phyloP scores from a whole-genome alignment of 2,888 invertebrate genomes.

The Dinocampus coccinellae region DNA sequence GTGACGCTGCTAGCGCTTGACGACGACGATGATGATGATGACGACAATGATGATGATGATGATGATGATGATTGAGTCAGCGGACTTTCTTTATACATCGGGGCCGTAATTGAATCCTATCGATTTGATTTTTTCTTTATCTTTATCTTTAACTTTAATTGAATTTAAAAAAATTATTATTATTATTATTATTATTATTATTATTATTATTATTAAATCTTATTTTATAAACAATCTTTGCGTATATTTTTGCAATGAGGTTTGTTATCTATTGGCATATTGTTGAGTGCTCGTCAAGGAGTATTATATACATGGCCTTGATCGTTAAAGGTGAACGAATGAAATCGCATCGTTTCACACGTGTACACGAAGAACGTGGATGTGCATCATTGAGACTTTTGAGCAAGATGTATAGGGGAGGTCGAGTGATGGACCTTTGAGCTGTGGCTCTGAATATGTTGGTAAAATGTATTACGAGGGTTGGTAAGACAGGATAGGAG shows the following conservation, averaged over 20 bases:
- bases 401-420: conserved; percentile 38
- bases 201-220: neutral
- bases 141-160: conserved; percentile 30
- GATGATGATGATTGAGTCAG: conserved; percentile 48
- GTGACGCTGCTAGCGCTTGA: conserved; percentile 45
- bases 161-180: conserved; percentile 11
- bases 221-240: neutral
- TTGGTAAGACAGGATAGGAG: neutral
- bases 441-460: neutral
- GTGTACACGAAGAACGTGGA: too few species aligned
- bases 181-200: neutral
- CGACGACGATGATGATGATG: conserved; percentile 46
- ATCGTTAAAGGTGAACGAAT: conserved; percentile 58
- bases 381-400: conserved; percentile 24
- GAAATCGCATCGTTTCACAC: conserved; percentile 42
- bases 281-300: conserved; percentile 8
- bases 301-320: conserved; percentile 33
- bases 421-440: neutral
- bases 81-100: conserved; percentile 41
- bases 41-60: conserved; percentile 43
- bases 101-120: conserved; percentile 39
- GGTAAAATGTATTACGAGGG: neutral
- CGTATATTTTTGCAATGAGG: neutral
- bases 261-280: neutral
- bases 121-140: conserved; percentile 2